Conservation (phyloP, 2,113 vertebrate species). For the Semnornis frantzii region DNA sequence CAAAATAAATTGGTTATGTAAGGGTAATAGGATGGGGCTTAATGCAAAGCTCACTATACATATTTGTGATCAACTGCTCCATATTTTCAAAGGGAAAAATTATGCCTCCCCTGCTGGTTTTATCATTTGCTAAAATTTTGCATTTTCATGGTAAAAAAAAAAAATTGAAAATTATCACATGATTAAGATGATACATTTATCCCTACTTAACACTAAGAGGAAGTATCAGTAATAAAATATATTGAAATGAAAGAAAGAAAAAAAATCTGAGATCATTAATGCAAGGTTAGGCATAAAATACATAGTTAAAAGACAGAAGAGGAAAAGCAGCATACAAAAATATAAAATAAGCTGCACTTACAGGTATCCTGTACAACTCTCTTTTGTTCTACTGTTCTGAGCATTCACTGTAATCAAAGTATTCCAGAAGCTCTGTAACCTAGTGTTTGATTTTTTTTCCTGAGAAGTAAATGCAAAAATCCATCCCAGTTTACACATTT, state of each 20-base stretch:
- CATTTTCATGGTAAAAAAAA: background rate
- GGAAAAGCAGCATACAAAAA: background rate
- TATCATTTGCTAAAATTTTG: background rate
- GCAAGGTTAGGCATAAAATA: background rate
- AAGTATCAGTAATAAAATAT: background rate
- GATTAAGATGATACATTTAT: background rate
- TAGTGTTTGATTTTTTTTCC: background rate
- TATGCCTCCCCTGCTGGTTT: background rate
- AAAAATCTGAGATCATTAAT: background rate
- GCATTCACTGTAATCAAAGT: background rate
- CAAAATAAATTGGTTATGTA: conserved; percentile 78
- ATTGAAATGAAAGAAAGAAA: background rate
- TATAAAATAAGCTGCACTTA: background rate
- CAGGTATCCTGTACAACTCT: background rate
- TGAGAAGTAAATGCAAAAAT: background rate
- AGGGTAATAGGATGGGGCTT: conserved; percentile 65
- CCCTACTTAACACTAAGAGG: background rate
- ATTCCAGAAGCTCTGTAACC: background rate
- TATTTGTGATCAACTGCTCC: conserved; percentile 44
- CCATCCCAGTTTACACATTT: background rate
- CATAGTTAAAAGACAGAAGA: background rate
- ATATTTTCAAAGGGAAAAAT: background rate
- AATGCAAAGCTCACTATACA: conserved; percentile 58
- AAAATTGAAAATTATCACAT: background rate
- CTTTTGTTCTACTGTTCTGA: background rate